A percentile compares a stretch with the other conserved stretches of the same genome.
These are phyloP conservation scores for Illadopsis cleaveri DNA, from an alignment of 2,113 vertebrate genomes.

Conservation along the genomic window DNA sequence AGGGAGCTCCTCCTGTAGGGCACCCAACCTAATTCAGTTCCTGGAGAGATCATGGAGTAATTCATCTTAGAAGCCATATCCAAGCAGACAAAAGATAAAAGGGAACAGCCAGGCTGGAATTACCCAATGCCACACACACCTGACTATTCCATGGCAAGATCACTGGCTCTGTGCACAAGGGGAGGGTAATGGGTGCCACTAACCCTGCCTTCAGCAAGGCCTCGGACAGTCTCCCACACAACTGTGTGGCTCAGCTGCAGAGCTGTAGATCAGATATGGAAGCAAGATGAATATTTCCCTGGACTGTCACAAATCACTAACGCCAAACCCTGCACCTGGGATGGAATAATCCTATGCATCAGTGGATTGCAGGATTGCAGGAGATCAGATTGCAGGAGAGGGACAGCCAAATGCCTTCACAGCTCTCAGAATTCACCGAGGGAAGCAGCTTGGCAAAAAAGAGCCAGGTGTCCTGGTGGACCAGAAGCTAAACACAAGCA, in stretches of 20 bases:
- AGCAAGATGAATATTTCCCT: background rate
- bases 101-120: background rate
- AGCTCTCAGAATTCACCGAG: background rate
- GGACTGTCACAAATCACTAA: background rate
- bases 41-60: background rate
- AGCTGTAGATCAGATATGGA: background rate
- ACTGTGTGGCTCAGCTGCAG: background rate
- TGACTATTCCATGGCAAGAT: background rate
- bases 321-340: background rate
- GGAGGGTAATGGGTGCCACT: background rate
- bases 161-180: background rate
- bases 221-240: background rate
- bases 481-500: background rate
- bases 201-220: background rate
- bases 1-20: background rate
- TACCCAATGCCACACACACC: background rate
- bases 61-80: background rate
- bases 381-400: conserved; percentile 19
- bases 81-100: background rate
- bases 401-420: conserved; percentile 9
- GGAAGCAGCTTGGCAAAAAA: background rate
- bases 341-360: background rate
- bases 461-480: background rate
- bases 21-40: background rate
- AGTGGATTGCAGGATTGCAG: no score